Evolutionary conservation across 2,113 vertebrate species (phyloP), one percentile per base, ranked within the genome.

Genomic region (Poeciliopsis turrubarensis): DNA sequence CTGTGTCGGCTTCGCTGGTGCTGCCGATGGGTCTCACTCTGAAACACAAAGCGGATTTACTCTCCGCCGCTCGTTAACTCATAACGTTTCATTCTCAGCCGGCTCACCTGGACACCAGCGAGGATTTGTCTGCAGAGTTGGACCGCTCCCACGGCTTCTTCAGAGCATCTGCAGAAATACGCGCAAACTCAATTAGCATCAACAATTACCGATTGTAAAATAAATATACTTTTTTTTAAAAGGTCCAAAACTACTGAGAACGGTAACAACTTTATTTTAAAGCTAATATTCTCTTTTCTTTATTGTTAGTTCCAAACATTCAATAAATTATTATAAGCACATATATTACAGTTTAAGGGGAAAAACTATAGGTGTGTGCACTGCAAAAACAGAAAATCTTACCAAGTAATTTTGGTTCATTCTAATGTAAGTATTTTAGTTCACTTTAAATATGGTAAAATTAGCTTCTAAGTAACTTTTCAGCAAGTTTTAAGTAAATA

Each of bases 61-160:
- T 26, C 65, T 19, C 63, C 27, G 10, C 13, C 3, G 8, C 27
- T 29, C 30, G 10, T 27, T 47, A 44, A 6, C 39, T 7, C 51
- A 34, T 7, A 34, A 68, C 60, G 5, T 44, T 67, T 61, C 3
- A 54, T 51, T 63, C 77, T 71, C 25, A 17, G 22, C 64, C 34
- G 68, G 87, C 95, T 94, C 86, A 98, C 98, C 98, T 98, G 85
- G 97, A 97, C 63, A 98, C 95, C 87, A 97, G 84, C 0, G 97
- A 96, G 82, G 97, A 95, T 86, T 97, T 99, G 82, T 99, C 97
- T 88, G 96, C 92, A 37, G 98, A 99, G 94, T 97, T 98, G 91
- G 97, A 97, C 86, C 97, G 94, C 72, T 99, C 98, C 98, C 98
- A 99, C 82, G 96, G 98, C 92, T 98, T 99, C 94, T 97, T 98